phyloP scores from a whole-genome alignment of 2,888 invertebrate genomes.

The Isoperla grammatica region DNA sequence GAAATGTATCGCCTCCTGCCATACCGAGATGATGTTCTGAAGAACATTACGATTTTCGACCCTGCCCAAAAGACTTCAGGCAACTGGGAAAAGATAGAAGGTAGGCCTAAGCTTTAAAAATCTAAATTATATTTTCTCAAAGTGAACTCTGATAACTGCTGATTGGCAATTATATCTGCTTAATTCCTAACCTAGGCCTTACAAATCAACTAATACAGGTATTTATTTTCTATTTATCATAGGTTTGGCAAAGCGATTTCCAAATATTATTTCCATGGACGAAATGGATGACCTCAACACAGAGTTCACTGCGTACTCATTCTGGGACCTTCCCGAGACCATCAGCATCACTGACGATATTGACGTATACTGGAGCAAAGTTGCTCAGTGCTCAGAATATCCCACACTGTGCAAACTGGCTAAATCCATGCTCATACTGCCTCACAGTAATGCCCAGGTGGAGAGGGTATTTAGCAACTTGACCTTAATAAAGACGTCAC shows the following conservation, averaged over 20 bases:
- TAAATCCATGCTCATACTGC: constrained; percentile 3
- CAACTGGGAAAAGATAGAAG: too few species aligned
- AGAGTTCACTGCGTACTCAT: neutral
- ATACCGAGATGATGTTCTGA: too few species aligned
- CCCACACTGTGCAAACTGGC: neutral
- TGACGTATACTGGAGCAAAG: neutral
- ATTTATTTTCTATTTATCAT: too few species aligned
- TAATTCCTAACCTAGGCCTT: too few species aligned
- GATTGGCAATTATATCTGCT: too few species aligned
- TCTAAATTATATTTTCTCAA: too few species aligned
- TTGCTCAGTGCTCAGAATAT: neutral
- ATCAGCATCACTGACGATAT: neutral
- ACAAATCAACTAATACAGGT: too few species aligned
- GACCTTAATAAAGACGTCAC: constrained; percentile 3
- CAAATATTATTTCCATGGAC: neutral
- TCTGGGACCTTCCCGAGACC: neutral
- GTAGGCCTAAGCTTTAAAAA: too few species aligned
- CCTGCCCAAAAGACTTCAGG: too few species aligned
- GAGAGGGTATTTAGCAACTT: neutral
- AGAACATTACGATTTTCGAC: too few species aligned
- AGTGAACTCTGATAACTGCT: too few species aligned
- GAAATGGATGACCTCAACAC: neutral
- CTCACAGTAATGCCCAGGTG: constrained; percentile 14
- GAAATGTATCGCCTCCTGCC: too few species aligned
- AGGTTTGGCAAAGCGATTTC: neutral